These are phyloP conservation scores for Tipula confusa DNA, from an alignment of 2,888 invertebrate species.

Conservation along the genomic window DNA sequence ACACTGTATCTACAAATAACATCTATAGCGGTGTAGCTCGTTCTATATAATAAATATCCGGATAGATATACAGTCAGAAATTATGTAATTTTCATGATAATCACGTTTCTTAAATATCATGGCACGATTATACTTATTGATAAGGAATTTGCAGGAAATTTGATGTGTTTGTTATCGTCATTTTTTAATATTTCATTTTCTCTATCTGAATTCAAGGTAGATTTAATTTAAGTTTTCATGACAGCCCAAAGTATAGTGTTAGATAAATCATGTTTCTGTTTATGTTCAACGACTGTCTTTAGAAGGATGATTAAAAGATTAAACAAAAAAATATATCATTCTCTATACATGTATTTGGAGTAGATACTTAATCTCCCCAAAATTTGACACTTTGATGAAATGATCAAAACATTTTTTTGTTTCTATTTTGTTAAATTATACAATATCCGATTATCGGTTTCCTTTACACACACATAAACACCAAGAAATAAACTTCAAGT, in stretches of 20 bases:
- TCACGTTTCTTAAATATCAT: not conserved
- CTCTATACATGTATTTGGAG: not conserved
- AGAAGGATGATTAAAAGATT: not conserved
- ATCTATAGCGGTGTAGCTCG: not conserved
- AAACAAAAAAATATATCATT: not conserved
- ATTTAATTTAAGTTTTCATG: not conserved
- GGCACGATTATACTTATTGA: not conserved
- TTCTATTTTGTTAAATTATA: not conserved
- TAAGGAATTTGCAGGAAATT: not conserved
- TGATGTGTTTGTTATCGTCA: not conserved
- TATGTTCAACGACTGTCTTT: not conserved
- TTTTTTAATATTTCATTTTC: not conserved
- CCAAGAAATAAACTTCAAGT: not conserved
- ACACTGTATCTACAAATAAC: not conserved
- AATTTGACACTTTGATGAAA: not conserved
- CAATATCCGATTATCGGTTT: not conserved
- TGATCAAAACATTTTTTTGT: not conserved
- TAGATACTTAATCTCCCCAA: not conserved
- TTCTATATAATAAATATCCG: not conserved
- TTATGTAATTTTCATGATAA: not conserved
- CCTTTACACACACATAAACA: not conserved
- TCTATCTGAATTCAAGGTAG: not conserved
- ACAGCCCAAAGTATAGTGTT: not conserved
- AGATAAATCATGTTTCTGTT: not conserved
- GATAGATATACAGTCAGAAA: not conserved